Conservation (phyloP, 2,113 vertebrate genomes). For the Emydocephalus ijimae region DNA sequence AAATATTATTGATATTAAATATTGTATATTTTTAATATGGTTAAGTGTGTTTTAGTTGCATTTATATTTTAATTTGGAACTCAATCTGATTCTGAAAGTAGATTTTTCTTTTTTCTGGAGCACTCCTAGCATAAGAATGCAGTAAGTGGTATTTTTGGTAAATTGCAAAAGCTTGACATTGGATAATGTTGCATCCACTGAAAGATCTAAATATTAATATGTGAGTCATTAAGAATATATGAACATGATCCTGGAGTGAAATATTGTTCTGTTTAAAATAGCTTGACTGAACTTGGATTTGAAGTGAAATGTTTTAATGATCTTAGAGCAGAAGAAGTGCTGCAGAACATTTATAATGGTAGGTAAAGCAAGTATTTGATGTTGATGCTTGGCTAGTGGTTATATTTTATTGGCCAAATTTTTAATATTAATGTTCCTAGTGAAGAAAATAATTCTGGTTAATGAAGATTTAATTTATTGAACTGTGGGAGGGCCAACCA, state of each 20-base stretch:
- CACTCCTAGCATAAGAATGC: background rate
- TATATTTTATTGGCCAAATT: background rate
- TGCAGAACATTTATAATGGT: slow-evolving; percentile 76
- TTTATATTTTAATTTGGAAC: background rate
- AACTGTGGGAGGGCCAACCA: background rate
- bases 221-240: background rate
- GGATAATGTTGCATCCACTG: background rate
- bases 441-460: background rate
- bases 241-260: slow-evolving; percentile 6
- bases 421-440: background rate
- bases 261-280: slow-evolving; percentile 42
- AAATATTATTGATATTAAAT: background rate
- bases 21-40: background rate
- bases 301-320: slow-evolving; percentile 80
- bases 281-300: slow-evolving; percentile 78
- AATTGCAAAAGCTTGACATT: background rate
- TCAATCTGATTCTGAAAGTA: background rate
- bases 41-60: background rate
- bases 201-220: background rate
- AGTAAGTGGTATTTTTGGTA: background rate
- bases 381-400: background rate
- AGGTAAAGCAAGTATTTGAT: slow-evolving; percentile 37
- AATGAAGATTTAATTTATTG: background rate
- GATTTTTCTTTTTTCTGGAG: background rate
- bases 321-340: slow-evolving; percentile 70